Conservation (phyloP, 1,140 invertebrate genomes). For the Melanaphis sacchari region DNA sequence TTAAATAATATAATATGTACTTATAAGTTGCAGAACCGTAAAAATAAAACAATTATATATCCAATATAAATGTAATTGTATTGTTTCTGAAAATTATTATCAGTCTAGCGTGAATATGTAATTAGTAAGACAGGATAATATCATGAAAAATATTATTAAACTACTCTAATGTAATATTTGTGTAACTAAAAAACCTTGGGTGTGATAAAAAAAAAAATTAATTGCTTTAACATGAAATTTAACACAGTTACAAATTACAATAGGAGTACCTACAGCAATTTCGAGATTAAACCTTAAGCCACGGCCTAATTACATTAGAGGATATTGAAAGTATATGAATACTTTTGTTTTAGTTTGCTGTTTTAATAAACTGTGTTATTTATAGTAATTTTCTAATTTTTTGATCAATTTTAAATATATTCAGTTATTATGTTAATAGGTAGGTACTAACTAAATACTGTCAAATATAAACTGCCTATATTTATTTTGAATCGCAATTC, state of each 20-base stretch:
- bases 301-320: background rate
- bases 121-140: background rate
- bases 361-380: background rate
- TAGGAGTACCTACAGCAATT: background rate
- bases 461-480: background rate
- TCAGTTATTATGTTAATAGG: too few species aligned
- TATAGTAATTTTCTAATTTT: background rate
- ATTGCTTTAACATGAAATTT: background rate
- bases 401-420: background rate
- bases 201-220: background rate
- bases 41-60: background rate
- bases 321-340: background rate
- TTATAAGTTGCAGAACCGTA: background rate
- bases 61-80: background rate
- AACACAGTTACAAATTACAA: background rate
- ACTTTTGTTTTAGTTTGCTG: background rate
- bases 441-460: background rate
- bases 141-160: background rate
- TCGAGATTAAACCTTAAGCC: background rate
- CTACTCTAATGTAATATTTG: background rate
- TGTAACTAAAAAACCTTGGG: too few species aligned
- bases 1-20: background rate
- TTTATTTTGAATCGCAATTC: background rate
- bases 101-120: background rate
- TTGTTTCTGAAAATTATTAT: background rate